phyloP scores from a whole-genome alignment of 1,140 invertebrate genomes.

The Apolygus lucorum region DNA sequence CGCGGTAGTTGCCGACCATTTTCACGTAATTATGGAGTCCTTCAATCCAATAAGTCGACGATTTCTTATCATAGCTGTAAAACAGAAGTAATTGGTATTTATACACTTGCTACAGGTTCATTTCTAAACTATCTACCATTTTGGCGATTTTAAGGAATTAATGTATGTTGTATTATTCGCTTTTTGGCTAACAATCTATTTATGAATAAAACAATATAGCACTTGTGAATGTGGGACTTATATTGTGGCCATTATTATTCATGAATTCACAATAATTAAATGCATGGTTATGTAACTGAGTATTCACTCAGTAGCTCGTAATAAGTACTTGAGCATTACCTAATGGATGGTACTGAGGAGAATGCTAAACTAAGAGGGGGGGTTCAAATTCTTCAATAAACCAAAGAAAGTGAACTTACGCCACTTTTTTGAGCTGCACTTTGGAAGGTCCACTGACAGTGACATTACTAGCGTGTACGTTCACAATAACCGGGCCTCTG shows the following conservation, averaged over 20 bases:
- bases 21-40: not conserved
- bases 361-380: not conserved
- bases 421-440: not conserved
- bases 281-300: not conserved
- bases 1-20: not conserved
- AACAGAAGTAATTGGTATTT: not conserved
- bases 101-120: not conserved
- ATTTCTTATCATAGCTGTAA: not conserved
- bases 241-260: not conserved
- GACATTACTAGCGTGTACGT: not conserved
- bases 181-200: no score
- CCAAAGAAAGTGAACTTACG: not conserved
- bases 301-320: not conserved
- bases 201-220: no score
- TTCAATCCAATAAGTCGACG: not conserved
- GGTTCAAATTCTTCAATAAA: not conserved
- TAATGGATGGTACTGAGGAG: not conserved
- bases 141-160: not conserved
- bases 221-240: not conserved
- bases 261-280: not conserved
- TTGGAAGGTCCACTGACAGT: not conserved
- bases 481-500: not conserved
- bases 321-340: not conserved
- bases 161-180: no score
- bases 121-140: not conserved